phyloP scores from a whole-genome alignment of 2,888 invertebrate species.

The Noctua janthina region DNA sequence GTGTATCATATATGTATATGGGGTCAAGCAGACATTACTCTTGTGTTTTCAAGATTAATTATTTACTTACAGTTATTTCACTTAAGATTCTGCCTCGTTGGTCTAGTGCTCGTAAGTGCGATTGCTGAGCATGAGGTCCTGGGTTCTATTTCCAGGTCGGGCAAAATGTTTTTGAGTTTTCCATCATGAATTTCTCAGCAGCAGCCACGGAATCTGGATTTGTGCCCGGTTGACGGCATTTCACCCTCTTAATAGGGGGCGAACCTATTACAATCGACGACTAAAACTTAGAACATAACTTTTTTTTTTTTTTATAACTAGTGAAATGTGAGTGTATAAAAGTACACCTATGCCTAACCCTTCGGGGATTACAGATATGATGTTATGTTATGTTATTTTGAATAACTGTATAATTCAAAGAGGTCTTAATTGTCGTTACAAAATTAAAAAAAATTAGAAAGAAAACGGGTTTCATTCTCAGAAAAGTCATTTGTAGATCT shows the following conservation, averaged over 20 bases:
- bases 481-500: too few relatives aligned
- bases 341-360: not conserved
- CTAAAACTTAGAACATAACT: too few relatives aligned
- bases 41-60: not conserved
- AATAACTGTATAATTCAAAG: not conserved
- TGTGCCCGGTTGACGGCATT: too few relatives aligned
- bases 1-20: not conserved
- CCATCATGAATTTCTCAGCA: not conserved
- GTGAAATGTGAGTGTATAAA: too few relatives aligned
- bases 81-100: not conserved
- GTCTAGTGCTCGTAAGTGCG: too few relatives aligned
- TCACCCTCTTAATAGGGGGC: too few relatives aligned
- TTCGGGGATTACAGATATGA: not conserved
- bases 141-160: not conserved
- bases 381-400: not conserved
- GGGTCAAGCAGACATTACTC: too few relatives aligned
- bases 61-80: not conserved
- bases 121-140: not conserved
- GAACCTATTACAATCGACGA: too few relatives aligned
- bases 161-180: not conserved
- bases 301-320: too few relatives aligned
- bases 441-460: too few relatives aligned
- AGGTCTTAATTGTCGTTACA: not conserved
- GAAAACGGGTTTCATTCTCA: too few relatives aligned
- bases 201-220: not conserved